Base-by-base conservation (phyloP, 2,113 vertebrate species). In the Syngnathus floridae region DNA sequence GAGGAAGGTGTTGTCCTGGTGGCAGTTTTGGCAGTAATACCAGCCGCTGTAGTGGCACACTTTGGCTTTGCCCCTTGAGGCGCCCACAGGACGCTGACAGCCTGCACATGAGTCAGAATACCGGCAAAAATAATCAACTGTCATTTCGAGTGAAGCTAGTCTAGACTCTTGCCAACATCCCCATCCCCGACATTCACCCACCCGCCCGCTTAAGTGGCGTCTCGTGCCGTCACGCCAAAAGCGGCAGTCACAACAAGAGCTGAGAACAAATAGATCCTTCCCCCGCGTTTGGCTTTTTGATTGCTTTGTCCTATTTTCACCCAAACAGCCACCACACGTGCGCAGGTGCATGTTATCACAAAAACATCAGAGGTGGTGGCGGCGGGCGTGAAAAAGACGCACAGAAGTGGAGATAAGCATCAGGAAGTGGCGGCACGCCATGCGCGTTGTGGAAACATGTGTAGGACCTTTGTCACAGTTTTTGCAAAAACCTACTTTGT, bases 11-110 rank as follows among this genome's bases (percentile, higher is more conserved):
- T 97, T 95, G 60, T 99, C 97, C 82, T 93, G 93, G 0, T 99
- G 97, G 88, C 97, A 99, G 75, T 78, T 90, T 77, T 91, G 88
- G 83, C 96, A 99, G 88, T 99, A 99, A 77, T 98, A 99, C 95
- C 95, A 97, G 61, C 97, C 96, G n/a, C 97, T 99, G 85, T 98
- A 99, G 84, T 82, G 92, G 81, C 97, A 99, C 10, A 99, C 95
- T 77, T 99, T 99, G 67, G 97, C 97, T 73, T 93, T 97, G 64
- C 94, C 95, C 37, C 87, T 90, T 77, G 94, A 94, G 57, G 98
- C 86, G 19, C 97, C 96, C 40, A 99, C 94, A 11, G 92, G 90
- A 64, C 90, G 90, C 75, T 96, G 95, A 74, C 97, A 99, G n/a
- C 95, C 97, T 99, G 76, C 0, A 31, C 7, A 41, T 1, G 64